Base-by-base conservation (phyloP, 2,797 vertebrate species). In the Poecilia velifera region DNA sequence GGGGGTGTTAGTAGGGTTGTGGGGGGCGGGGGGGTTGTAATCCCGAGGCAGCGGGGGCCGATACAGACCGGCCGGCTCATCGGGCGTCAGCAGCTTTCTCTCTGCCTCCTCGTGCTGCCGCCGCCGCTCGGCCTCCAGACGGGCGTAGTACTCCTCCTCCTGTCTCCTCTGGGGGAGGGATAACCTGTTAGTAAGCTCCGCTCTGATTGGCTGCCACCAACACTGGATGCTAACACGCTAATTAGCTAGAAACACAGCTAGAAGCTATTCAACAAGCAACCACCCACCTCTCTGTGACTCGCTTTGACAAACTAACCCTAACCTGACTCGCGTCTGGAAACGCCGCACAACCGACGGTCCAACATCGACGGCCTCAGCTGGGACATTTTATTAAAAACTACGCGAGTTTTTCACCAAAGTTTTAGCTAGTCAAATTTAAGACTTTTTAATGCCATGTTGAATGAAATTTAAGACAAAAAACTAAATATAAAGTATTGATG, bases 71-170 rank as follows among this genome's bases (percentile, higher is more conserved):
- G 92, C 92, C 85, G 97, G 97, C 87, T 98, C 98, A 25, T 98
- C 98, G 6, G 98, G 97, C 78, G 97, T 96, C 96, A 99, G 96
- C 93, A 99, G 96, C 97, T 96, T 96, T 89, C 97, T 96, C 73
- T 98, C 97, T 0, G 96, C 98, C 92, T 98, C 98, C 39, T 99
- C 97, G 9, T 99, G 98, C 93, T 98, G 98, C 94, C 98, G 95
- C 92, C 98, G 98, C 92, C 98, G 96, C 94, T 97, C 98, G 0
- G 97, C 97, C 95, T 99, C 98, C 96, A 99, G 95, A 81, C 98
- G 98, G 87, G 93, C 96, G 96, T 99, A 99, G 95, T 99, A 99
- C 85, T 97, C 98, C 89, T 99, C 97, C 91, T 99, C 98, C 95
- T 99, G 98, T 91, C 97, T 98, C 97, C 98, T 97, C 98, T 99